phyloP scores from a whole-genome alignment of 92 coral and sea anemone species.

The Siderastrea siderea region DNA sequence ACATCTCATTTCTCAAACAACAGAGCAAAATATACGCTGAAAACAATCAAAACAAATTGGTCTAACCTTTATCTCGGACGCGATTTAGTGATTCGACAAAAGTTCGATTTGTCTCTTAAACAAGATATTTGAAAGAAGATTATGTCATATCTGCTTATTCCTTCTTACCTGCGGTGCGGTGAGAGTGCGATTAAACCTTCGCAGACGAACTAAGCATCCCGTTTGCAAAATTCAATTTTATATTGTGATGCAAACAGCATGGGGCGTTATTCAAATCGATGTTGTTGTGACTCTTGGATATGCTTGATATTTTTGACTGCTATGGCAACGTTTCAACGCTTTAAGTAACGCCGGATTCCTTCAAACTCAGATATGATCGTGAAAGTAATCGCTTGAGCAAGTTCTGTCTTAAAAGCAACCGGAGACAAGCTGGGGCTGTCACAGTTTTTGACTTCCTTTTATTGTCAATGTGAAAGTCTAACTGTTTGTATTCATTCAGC shows the following conservation, averaged over 20 bases:
- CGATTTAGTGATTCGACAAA: too few relatives aligned
- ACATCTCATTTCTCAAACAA: background rate
- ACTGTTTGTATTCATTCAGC: background rate
- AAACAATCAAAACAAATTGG: too few relatives aligned
- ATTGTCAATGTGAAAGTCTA: background rate
- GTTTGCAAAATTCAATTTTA: background rate
- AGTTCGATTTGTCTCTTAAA: background rate
- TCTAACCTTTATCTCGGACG: too few relatives aligned
- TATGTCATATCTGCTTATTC: background rate
- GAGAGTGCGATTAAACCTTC: background rate
- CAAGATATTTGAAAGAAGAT: background rate
- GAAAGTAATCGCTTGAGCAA: background rate
- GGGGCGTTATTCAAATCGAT: background rate
- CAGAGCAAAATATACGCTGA: too few relatives aligned
- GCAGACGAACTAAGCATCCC: background rate
- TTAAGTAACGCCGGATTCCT: background rate
- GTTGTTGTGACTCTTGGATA: background rate
- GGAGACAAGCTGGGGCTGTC: background rate
- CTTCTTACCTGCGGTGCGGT: background rate
- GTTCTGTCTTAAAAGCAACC: background rate
- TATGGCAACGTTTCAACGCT: conserved; percentile 11
- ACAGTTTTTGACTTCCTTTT: background rate
- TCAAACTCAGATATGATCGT: background rate
- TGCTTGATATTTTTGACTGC: background rate
- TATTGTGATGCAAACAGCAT: background rate